Percentiles rank a stretch among this genome's conserved stretches.
Conservation (phyloP, 2,888 invertebrate genomes). For the Aradus depressus region DNA sequence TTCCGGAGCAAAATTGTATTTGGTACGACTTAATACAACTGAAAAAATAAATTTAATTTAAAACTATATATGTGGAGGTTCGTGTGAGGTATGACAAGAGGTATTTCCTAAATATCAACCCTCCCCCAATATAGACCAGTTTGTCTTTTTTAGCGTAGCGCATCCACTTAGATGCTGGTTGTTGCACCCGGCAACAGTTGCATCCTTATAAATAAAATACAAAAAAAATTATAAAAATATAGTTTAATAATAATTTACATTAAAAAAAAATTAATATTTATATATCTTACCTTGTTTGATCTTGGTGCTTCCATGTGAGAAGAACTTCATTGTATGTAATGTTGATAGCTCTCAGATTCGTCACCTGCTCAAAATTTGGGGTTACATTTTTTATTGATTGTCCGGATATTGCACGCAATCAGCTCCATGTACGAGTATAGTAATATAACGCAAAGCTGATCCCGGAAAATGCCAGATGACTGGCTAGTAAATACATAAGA, state of each 20-base stretch:
- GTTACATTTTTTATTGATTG: no score
- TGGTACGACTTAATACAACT: conserved; percentile 38
- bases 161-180: no score
- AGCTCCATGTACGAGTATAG: no score
- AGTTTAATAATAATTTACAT: neutral
- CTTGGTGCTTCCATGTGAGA: conserved; percentile 12
- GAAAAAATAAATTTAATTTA: neutral
- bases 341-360: neutral
- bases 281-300: conserved; percentile 33
- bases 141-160: no score
- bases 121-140: no score
- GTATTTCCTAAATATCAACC: no score
- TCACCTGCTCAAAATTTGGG: conserved; percentile 4
- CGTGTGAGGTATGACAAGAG: neutral
- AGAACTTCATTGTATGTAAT: conserved; percentile 1
- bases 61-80: neutral
- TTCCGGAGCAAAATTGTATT: conserved; percentile 29
- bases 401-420: no score
- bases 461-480: no score
- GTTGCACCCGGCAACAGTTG: no score
- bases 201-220: no score
- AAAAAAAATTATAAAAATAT: neutral
- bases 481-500: no score
- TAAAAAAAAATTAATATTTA: neutral
- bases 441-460: no score